Conservation (phyloP, 2,113 vertebrate species). For the Propithecus coquereli region DNA sequence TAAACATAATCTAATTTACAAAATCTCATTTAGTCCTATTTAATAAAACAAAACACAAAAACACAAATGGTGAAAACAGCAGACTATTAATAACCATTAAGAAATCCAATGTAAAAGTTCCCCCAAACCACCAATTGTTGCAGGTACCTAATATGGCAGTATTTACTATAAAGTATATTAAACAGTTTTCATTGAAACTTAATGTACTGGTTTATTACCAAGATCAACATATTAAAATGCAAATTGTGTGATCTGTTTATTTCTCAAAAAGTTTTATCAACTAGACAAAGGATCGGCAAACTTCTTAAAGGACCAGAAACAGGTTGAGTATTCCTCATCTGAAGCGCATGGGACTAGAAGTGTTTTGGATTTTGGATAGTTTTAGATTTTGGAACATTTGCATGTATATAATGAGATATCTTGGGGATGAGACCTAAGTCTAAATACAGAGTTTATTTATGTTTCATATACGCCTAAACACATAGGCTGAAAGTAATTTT, state of each 20-base stretch:
- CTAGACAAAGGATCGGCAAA: not conserved
- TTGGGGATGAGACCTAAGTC: not conserved
- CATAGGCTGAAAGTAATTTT: not conserved
- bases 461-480: not conserved
- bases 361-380: not conserved
- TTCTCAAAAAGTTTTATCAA: not conserved
- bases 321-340: not conserved
- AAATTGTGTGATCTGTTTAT: not conserved
- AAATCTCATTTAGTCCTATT: conserved; percentile 45
- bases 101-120: not conserved
- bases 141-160: not conserved
- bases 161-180: not conserved
- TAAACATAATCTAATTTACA: conserved; percentile 53
- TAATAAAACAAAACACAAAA: conserved; percentile 58
- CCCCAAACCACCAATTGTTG: not conserved
- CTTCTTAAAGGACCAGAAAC: not conserved
- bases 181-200: not conserved
- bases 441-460: not conserved
- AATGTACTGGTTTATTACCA: not conserved
- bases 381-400: not conserved
- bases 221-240: conserved; percentile 19
- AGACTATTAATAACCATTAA: not conserved
- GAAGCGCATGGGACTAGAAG: not conserved
- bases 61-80: conserved; percentile 37
- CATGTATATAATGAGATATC: not conserved